Evolutionary conservation across 2,113 vertebrate genomes (phyloP).

Genomic region (Centropristis striata): DNA sequence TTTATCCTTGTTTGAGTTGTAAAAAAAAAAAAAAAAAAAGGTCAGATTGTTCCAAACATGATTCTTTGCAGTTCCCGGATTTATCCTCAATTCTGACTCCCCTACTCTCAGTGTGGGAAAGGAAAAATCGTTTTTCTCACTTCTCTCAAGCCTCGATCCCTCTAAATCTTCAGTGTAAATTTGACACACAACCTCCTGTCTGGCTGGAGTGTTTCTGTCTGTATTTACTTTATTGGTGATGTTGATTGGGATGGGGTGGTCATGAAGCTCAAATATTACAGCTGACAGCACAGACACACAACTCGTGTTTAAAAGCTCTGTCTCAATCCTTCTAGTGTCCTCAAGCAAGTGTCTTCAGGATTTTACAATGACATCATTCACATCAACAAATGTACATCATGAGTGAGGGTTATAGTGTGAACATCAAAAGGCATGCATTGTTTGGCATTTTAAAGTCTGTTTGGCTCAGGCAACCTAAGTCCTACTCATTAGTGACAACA

Average conservation of each 20-base stretch:
- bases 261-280: constrained; percentile 44
- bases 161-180: constrained; percentile 61
- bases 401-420: background rate
- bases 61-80: constrained; percentile 59
- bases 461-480: background rate
- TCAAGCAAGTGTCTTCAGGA: constrained; percentile 20
- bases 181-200: constrained; percentile 44
- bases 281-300: constrained; percentile 21
- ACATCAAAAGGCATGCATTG: background rate
- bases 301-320: constrained; percentile 17
- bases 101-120: constrained; percentile 36
- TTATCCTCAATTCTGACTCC: constrained; percentile 66
- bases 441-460: background rate
- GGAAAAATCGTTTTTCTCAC: constrained; percentile 60
- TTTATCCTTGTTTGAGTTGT: constrained; percentile 82
- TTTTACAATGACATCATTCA: constrained; percentile 29
- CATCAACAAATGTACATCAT: constrained; percentile 20
- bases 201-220: constrained; percentile 45
- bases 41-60: constrained; percentile 72
- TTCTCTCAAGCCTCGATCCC: constrained; percentile 55
- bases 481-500: background rate
- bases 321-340: constrained; percentile 21
- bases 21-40: constrained; percentile 49
- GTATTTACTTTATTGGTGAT: constrained; percentile 62
- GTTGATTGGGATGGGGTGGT: constrained; percentile 47